phyloP scores from a whole-genome alignment of 2,888 invertebrate species.

The Helicoverpa assulta region DNA sequence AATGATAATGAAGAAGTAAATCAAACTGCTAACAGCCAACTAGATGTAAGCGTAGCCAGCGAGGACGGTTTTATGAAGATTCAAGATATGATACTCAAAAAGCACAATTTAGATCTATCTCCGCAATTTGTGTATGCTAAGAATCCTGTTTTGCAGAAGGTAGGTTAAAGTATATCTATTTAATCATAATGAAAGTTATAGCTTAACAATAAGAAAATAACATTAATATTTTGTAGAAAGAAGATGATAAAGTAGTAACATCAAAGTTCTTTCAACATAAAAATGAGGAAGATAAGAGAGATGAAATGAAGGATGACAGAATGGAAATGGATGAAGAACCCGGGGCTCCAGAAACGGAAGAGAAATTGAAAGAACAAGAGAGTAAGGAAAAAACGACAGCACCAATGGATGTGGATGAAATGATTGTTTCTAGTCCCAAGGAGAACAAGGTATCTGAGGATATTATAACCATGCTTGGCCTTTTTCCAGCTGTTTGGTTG shows the following conservation, averaged over 20 bases:
- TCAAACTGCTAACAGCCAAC: slow-evolving; percentile 68
- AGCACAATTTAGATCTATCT: slow-evolving; percentile 80
- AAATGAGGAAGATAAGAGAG: slow-evolving; percentile 36
- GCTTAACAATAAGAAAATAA: background rate
- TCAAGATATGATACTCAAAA: slow-evolving; percentile 78
- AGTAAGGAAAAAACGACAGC: slow-evolving; percentile 29
- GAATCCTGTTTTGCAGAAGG: slow-evolving; percentile 68
- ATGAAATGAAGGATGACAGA: slow-evolving; percentile 34
- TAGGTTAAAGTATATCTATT: slow-evolving; percentile 38
- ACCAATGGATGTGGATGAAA: slow-evolving; percentile 55
- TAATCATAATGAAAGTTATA: background rate
- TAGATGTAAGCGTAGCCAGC: slow-evolving; percentile 67
- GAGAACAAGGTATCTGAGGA: slow-evolving; percentile 49
- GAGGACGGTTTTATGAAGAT: slow-evolving; percentile 75
- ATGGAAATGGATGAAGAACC: slow-evolving; percentile 51
- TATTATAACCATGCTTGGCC: too few relatives aligned
- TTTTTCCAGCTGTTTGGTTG: too few relatives aligned
- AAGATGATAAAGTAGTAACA: slow-evolving; percentile 69
- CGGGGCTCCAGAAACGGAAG: slow-evolving; percentile 12
- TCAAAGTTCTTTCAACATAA: slow-evolving; percentile 78
- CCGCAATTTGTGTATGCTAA: slow-evolving; percentile 83
- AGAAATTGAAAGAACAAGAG: slow-evolving; percentile 9
- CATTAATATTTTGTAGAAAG: slow-evolving; percentile 64
- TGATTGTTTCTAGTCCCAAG: slow-evolving; percentile 63
- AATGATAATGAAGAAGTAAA: slow-evolving; percentile 58